phyloP scores from a whole-genome alignment of 2,888 invertebrate genomes.

The Sminthurides aquaticus region DNA sequence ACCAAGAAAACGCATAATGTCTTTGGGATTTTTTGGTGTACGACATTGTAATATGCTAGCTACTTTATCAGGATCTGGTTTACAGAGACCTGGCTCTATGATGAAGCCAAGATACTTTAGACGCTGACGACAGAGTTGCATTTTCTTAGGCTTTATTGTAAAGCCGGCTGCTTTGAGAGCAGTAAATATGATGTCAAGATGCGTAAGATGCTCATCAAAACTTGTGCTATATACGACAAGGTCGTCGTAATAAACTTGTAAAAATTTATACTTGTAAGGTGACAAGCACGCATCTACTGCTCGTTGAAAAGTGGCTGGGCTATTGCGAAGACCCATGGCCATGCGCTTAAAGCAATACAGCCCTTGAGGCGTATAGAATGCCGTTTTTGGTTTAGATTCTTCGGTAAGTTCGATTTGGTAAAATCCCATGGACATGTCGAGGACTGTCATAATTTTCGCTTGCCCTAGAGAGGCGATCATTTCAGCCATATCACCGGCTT shows the following conservation, averaged over 20 bases:
- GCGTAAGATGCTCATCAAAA: constrained; percentile 28
- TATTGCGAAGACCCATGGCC: constrained; percentile 45
- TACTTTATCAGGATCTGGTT: constrained; percentile 45
- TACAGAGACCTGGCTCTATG: constrained; percentile 44
- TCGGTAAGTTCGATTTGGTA: constrained; percentile 44
- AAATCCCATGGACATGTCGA: constrained; percentile 45
- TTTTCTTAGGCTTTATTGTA: constrained; percentile 40
- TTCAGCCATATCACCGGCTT: neutral
- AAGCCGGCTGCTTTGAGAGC: constrained; percentile 29
- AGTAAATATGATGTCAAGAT: constrained; percentile 24
- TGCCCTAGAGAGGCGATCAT: neutral
- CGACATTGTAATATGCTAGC: constrained; percentile 42
- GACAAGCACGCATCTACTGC: constrained; percentile 44
- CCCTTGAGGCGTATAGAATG: constrained; percentile 27
- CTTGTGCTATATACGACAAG: constrained; percentile 32
- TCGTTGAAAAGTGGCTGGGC: constrained; percentile 45
- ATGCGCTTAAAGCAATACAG: constrained; percentile 45
- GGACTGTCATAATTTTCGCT: constrained; percentile 36
- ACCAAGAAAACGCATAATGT: constrained; percentile 44
- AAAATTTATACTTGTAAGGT: constrained; percentile 25
- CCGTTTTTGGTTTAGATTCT: neutral
- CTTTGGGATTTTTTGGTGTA: constrained; percentile 34
- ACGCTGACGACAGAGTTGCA: constrained; percentile 20
- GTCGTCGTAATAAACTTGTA: constrained; percentile 45
- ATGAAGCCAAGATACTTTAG: constrained; percentile 46